Evolutionary conservation across 2,797 vertebrate genomes (phyloP).

Genomic region (Balearica regulorum): DNA sequence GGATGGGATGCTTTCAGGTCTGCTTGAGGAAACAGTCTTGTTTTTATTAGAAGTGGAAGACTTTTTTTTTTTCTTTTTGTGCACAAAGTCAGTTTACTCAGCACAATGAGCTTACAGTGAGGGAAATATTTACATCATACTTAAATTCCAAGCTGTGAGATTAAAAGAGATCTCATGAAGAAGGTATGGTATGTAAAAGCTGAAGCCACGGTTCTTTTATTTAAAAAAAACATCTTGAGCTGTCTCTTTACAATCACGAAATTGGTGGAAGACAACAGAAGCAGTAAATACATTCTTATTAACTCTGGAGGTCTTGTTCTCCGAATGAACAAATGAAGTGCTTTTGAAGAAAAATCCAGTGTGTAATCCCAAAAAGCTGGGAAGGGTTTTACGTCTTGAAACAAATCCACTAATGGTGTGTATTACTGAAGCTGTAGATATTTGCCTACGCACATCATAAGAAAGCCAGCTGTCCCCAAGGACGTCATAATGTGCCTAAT

Average conservation of each 20-base stretch:
- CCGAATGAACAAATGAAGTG: neutral
- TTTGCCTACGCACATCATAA: neutral
- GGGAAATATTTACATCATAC: neutral
- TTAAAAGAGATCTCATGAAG: neutral
- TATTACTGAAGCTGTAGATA: neutral
- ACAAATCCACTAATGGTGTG: neutral
- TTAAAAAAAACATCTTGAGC: neutral
- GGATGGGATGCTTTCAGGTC: neutral
- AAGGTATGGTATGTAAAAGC: neutral
- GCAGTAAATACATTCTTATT: neutral
- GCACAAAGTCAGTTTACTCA: neutral
- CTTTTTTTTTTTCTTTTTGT: neutral
- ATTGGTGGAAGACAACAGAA: no score
- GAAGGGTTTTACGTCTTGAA: neutral
- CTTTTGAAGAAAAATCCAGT: neutral
- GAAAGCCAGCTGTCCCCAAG: neutral
- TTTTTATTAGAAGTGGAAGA: neutral
- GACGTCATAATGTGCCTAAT: rapidly evolving
- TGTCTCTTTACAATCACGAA: neutral
- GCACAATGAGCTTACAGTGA: neutral
- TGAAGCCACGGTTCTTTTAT: neutral
- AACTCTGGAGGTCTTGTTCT: neutral
- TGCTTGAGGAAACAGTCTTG: neutral
- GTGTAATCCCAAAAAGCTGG: neutral
- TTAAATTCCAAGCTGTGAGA: neutral